Conservation (phyloP, 2,888 invertebrate genomes). For the Idaea aversata region DNA sequence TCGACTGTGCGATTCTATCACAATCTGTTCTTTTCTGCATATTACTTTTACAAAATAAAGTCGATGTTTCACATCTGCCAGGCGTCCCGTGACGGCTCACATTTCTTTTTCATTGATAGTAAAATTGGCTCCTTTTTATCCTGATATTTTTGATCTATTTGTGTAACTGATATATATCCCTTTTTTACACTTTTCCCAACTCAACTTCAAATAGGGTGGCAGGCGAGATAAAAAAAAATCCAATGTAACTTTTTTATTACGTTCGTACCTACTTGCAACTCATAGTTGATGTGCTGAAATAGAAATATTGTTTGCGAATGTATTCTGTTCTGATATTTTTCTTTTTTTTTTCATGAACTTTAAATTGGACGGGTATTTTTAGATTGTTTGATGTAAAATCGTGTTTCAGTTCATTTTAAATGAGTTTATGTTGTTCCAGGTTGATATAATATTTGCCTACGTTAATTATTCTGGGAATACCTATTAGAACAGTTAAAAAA, state of each 20-base stretch:
- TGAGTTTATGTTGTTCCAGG: neutral
- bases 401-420: neutral
- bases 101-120: too few relatives aligned
- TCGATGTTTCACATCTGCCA: too few relatives aligned
- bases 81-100: too few relatives aligned
- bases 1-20: too few relatives aligned
- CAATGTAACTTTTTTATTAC: slow-evolving; percentile 28
- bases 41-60: too few relatives aligned
- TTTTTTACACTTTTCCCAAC: neutral
- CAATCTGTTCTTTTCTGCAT: too few relatives aligned
- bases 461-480: too few relatives aligned
- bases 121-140: too few relatives aligned
- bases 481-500: too few relatives aligned
- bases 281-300: neutral
- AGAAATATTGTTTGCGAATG: neutral
- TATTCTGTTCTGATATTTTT: neutral
- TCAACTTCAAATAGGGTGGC: slow-evolving; percentile 15
- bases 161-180: neutral
- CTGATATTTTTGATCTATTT: too few relatives aligned
- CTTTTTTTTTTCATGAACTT: neutral
- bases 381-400: neutral
- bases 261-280: slow-evolving; percentile 4
- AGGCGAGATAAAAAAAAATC: slow-evolving; percentile 22
- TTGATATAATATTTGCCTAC: neutral
- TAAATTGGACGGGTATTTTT: neutral